A percentile compares a stretch with the other conserved stretches of the same genome.
phyloP scores from a whole-genome alignment of 2,113 vertebrate species.

The Cephalopholis sonnerati region DNA sequence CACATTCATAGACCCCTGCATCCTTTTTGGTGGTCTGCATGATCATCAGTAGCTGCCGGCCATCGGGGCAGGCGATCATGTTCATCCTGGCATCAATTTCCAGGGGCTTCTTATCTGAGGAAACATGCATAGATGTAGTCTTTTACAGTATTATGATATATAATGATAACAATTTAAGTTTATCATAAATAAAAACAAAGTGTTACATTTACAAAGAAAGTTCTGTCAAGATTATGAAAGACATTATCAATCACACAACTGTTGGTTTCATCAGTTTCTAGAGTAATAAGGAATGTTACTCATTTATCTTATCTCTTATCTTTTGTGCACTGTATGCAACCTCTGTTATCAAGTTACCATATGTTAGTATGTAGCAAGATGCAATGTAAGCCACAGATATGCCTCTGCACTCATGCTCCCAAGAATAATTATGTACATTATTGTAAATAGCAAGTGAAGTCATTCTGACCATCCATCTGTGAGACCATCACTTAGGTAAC shows the following conservation, averaged over 20 bases:
- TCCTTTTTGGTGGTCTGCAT: constrained; percentile 92
- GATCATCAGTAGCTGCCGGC: constrained; percentile 95
- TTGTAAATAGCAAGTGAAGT: constrained; percentile 12
- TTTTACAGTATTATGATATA: not conserved
- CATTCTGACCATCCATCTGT: not conserved
- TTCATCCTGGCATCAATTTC: constrained; percentile 88
- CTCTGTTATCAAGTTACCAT: not conserved
- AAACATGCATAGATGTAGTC: not conserved
- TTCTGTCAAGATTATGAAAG: no score
- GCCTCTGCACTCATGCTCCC: not conserved
- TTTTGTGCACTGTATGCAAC: not conserved
- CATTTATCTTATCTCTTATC: not conserved
- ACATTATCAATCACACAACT: not conserved
- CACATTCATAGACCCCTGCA: constrained; percentile 94
- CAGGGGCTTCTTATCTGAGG: constrained; percentile 91
- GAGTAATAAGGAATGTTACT: not conserved
- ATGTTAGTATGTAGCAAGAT: constrained; percentile 1
- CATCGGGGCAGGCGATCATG: constrained; percentile 93
- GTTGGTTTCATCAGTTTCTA: not conserved
- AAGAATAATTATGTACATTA: constrained; percentile 10
- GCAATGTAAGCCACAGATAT: not conserved
- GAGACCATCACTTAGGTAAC: not conserved
- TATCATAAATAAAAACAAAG: not conserved
- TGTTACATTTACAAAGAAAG: not conserved
- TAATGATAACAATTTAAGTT: not conserved